These are phyloP conservation scores for Clarias gariepinus DNA, from an alignment of 2,113 vertebrate species.

Conservation along the genomic window DNA sequence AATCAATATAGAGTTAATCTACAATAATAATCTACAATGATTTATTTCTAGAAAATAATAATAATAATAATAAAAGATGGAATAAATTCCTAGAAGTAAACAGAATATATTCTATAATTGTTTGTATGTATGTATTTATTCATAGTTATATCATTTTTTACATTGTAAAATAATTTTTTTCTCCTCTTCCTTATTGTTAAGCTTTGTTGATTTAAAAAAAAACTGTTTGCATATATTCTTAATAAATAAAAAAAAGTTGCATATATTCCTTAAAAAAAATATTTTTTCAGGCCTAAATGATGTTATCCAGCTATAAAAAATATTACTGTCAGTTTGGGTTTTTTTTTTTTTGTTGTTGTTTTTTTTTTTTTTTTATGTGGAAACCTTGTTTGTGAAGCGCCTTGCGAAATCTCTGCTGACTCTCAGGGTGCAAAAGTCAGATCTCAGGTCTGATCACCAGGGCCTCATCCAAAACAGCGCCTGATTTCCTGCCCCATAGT, in stretches of 20 bases:
- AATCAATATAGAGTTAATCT: background rate
- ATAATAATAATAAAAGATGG: background rate
- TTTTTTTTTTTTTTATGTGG: background rate
- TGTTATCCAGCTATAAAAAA: background rate
- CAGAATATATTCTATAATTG: no score
- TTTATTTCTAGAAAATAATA: no score
- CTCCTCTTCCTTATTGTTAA: background rate
- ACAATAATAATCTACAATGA: no score
- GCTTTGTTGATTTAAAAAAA: background rate
- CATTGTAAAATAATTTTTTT: no score
- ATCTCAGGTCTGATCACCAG: background rate
- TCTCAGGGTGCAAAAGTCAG: constrained; percentile 28
- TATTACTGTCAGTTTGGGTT: background rate
- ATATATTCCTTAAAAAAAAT: no score
- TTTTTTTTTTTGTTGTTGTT: no score
- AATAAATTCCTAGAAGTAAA: background rate
- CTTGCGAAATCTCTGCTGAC: constrained; percentile 40
- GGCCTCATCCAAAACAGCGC: background rate
- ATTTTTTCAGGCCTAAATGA: background rate
- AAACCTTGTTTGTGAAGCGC: constrained; percentile 34
- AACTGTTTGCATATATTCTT: no score
- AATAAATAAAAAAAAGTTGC: no score
- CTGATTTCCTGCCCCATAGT: no score
- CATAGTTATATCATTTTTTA: no score
- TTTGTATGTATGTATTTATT: no score